These are phyloP conservation scores for Buphagus erythrorhynchus DNA, from an alignment of 2,797 vertebrate species.

Conservation along the genomic window DNA sequence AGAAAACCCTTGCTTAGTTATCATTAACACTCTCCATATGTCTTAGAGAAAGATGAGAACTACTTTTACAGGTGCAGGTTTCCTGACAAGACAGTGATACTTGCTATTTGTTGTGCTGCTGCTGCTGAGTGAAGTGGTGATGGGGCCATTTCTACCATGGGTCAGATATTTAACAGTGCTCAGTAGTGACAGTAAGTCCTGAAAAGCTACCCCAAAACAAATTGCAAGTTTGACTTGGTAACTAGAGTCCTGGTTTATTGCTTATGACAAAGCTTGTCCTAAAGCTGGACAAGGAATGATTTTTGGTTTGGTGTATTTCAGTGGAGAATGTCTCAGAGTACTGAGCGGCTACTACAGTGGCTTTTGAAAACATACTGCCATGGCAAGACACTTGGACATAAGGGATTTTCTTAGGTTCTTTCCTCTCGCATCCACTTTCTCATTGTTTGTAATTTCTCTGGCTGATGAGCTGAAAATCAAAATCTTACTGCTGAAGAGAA, in stretches of 20 bases:
- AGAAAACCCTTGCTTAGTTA: background rate
- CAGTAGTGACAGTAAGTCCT: background rate
- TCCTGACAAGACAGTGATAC: background rate
- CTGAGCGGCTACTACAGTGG: background rate
- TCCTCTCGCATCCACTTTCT: background rate
- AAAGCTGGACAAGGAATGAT: background rate
- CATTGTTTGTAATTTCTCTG: slow-evolving; percentile 27
- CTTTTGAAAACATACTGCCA: background rate
- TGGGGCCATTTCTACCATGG: background rate
- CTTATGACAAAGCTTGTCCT: background rate
- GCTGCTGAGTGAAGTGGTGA: no score
- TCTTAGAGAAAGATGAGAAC: background rate
- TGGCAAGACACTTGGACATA: background rate
- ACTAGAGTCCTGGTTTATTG: background rate
- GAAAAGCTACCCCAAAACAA: background rate
- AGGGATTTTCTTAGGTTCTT: background rate
- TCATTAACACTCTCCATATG: background rate
- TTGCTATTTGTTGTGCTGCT: background rate
- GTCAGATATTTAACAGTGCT: background rate
- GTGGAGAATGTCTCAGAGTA: background rate
- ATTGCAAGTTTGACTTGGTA: background rate
- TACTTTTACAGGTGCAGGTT: background rate
- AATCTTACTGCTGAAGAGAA: slow-evolving; percentile 27
- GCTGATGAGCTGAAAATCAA: slow-evolving; percentile 33
- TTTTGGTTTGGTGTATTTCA: background rate